A percentile compares a stretch with the other conserved stretches of the same genome.
phyloP scores from a whole-genome alignment of 2,797 vertebrate genomes.

The Myotis vivesi region DNA sequence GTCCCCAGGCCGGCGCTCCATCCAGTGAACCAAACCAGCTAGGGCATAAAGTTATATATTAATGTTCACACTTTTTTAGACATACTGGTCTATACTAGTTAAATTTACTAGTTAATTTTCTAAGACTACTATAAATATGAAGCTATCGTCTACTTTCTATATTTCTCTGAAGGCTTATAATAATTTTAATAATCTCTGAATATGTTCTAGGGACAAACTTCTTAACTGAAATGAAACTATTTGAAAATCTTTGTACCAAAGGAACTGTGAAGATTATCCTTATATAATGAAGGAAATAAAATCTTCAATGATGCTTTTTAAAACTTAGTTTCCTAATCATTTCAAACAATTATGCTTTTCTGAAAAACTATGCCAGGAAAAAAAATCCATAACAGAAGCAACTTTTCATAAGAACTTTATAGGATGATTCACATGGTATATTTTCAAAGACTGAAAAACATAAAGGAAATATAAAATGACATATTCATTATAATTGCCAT shows the following conservation, averaged over 20 bases:
- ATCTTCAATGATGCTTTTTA: neutral
- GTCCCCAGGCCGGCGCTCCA: too few relatives aligned
- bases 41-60: neutral
- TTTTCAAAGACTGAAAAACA: constrained; percentile 24
- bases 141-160: neutral
- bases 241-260: constrained; percentile 42
- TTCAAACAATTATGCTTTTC: neutral
- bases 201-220: neutral
- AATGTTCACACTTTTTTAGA: neutral
- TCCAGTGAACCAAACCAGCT: too few relatives aligned
- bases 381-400: neutral
- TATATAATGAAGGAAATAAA: neutral
- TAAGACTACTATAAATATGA: constrained; percentile 12
- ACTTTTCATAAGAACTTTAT: neutral
- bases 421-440: neutral
- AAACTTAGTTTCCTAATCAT: constrained; percentile 25
- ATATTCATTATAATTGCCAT: neutral
- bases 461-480: constrained; percentile 19
- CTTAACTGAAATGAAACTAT: constrained; percentile 28
- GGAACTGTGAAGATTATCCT: neutral
- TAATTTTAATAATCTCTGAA: constrained; percentile 41
- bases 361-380: neutral
- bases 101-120: constrained; percentile 12
- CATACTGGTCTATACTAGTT: neutral
- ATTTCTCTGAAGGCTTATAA: constrained; percentile 37